These are phyloP conservation scores for Meteorus colon DNA, from an alignment of 2,888 invertebrate species.

Conservation along the genomic window DNA sequence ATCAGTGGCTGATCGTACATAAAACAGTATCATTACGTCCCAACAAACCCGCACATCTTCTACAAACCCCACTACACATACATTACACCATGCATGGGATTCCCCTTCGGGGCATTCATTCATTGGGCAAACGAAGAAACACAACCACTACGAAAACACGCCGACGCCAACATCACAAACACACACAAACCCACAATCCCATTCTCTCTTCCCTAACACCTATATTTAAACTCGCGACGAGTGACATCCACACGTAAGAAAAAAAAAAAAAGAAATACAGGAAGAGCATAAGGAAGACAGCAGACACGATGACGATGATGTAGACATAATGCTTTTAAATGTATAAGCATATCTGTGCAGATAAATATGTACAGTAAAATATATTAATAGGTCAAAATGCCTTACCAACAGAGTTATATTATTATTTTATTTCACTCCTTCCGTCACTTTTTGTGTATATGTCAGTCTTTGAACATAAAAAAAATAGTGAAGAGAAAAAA, in stretches of 20 bases:
- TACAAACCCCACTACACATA: background rate
- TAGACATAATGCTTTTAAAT: background rate
- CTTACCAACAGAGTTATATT: background rate
- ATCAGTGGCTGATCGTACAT: no score
- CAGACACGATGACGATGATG: background rate
- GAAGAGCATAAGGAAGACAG: background rate
- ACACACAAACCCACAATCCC: background rate
- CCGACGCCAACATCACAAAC: background rate
- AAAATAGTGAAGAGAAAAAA: background rate
- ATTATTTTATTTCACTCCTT: background rate
- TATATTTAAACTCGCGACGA: slow-evolving; percentile 2
- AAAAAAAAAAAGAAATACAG: background rate
- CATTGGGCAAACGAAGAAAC: background rate
- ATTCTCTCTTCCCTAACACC: background rate
- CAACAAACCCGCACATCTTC: background rate
- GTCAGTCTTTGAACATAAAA: background rate
- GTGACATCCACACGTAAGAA: background rate
- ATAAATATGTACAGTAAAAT: background rate
- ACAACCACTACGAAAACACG: background rate
- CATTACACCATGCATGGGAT: background rate
- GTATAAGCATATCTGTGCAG: background rate
- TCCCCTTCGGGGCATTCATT: background rate
- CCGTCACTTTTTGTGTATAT: background rate
- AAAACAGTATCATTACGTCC: no score
- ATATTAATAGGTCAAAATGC: background rate